Percentiles rank a stretch among this genome's conserved stretches.
Evolutionary conservation across 2,797 vertebrate genomes (phyloP).

Genomic region (Poecilia velifera): DNA sequence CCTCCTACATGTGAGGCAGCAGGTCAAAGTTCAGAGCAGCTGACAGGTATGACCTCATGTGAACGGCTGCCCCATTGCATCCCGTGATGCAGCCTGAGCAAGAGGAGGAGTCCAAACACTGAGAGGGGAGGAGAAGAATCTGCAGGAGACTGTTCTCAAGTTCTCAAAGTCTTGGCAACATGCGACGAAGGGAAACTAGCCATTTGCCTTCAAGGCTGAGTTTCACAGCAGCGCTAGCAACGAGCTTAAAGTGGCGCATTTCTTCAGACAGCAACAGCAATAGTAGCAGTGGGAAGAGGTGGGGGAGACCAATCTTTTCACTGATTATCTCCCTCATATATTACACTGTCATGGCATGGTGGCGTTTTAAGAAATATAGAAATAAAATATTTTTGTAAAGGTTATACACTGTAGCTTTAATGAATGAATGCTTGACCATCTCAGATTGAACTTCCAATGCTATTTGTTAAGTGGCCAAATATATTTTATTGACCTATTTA

Average conservation of each 20-base stretch:
- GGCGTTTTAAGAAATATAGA: too few relatives aligned
- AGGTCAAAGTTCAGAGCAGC: conserved; percentile 40
- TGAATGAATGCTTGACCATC: neutral
- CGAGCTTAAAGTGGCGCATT: neutral
- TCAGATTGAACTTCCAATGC: neutral
- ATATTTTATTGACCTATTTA: neutral
- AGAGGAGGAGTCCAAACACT: conserved; percentile 42
- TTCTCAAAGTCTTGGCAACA: neutral
- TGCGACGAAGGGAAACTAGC: conserved; percentile 37
- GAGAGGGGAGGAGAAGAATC: conserved; percentile 1
- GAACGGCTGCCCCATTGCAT: conserved; percentile 44
- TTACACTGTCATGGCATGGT: too few relatives aligned
- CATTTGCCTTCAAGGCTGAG: conserved; percentile 53
- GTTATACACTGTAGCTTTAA: too few relatives aligned
- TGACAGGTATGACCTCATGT: conserved; percentile 56
- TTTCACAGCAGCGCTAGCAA: conserved; percentile 42
- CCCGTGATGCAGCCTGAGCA: conserved; percentile 17
- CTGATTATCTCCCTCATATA: too few relatives aligned
- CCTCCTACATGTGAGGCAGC: conserved; percentile 27
- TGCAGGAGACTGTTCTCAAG: neutral
- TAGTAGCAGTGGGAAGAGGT: too few relatives aligned
- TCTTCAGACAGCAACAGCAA: too few relatives aligned
- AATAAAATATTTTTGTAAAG: too few relatives aligned
- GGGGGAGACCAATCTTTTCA: too few relatives aligned
- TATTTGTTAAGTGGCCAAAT: neutral